phyloP scores from a whole-genome alignment of 2,888 invertebrate species.

The Noctua janthe region DNA sequence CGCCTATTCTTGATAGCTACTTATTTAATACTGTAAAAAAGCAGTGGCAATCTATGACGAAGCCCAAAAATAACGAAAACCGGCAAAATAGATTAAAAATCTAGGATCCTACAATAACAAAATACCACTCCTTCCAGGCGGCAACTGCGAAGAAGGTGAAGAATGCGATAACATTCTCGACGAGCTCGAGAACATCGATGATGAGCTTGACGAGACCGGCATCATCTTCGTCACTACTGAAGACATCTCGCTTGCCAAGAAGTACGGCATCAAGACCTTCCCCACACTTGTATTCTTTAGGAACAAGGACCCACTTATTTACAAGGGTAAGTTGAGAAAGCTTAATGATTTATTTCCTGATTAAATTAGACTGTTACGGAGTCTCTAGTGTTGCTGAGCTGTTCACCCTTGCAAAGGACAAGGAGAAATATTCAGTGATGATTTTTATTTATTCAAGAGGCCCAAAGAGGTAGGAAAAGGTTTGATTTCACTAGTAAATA shows the following conservation, averaged over 20 bases:
- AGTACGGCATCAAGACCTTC: conserved; percentile 95
- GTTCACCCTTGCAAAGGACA: too few relatives aligned
- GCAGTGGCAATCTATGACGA: background rate
- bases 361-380: too few relatives aligned
- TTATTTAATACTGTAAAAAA: background rate
- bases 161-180: conserved; percentile 96
- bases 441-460: too few relatives aligned
- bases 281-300: conserved; percentile 97
- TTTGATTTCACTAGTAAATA: too few relatives aligned
- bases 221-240: conserved; percentile 98
- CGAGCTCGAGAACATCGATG: conserved; percentile 97
- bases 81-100: too few relatives aligned
- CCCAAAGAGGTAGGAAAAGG: too few relatives aligned
- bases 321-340: conserved; percentile 84
- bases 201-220: conserved; percentile 97
- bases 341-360: too few relatives aligned
- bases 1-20: background rate
- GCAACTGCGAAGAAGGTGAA: conserved; percentile 96
- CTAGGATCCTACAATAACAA: background rate
- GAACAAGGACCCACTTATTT: conserved; percentile 96
- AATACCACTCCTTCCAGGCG: conserved; percentile 86
- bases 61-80: background rate
- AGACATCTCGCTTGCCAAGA: conserved; percentile 94
- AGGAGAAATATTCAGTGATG: too few relatives aligned
- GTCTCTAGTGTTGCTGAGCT: too few relatives aligned